phyloP scores from a whole-genome alignment of 2,113 vertebrate genomes.

The Melospiza georgiana region DNA sequence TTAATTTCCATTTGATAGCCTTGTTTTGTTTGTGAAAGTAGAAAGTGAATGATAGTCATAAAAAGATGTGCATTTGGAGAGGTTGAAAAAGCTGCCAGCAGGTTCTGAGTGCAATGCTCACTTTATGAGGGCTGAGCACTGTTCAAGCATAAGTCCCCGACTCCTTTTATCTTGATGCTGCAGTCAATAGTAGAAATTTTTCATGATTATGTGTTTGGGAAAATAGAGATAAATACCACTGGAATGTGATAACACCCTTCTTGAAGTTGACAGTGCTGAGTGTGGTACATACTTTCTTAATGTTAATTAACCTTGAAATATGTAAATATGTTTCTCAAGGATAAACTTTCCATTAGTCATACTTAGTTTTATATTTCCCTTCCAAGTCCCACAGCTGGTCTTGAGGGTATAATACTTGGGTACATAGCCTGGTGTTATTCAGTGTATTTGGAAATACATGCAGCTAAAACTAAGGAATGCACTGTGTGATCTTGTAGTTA shows the following conservation, averaged over 20 bases:
- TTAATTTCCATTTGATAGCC: not conserved
- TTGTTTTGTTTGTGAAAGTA: not conserved
- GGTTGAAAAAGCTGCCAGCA: not conserved
- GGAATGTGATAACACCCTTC: not conserved
- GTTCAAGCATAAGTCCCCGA: not conserved
- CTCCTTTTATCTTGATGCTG: not conserved
- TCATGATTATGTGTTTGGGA: not conserved
- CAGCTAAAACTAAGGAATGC: not conserved
- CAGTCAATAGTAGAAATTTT: not conserved
- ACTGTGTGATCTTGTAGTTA: not conserved
- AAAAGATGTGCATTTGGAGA: not conserved
- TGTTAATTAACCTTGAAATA: not conserved
- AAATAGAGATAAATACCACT: not conserved
- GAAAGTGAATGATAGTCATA: not conserved
- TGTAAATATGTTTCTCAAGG: not conserved
- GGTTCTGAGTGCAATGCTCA: not conserved
- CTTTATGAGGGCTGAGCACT: not conserved
- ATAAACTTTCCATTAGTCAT: not conserved
- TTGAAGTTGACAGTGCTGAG: not conserved
- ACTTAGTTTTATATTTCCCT: not conserved
- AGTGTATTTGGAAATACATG: not conserved
- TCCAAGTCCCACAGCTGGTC: not conserved
- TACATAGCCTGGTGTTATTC: not conserved
- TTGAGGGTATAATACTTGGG: not conserved
- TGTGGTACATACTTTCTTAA: not conserved